Evolutionary conservation across 2,113 vertebrate species (phyloP).

Genomic region (Scolopax mira): DNA sequence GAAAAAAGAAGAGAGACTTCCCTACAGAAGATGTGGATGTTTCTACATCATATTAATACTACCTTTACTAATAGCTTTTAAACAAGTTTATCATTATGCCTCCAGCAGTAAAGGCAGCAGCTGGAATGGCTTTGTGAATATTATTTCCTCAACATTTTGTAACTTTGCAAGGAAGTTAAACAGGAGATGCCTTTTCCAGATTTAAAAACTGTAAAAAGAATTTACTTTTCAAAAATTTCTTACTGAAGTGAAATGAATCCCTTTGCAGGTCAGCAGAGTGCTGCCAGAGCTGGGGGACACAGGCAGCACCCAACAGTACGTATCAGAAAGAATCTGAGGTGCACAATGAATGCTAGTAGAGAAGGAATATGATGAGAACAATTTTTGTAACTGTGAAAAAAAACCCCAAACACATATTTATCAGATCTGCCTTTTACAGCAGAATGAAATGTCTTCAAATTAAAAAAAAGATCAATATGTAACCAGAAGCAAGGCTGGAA

Average conservation of each 20-base stretch:
- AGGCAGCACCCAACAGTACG: background rate
- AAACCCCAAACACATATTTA: background rate
- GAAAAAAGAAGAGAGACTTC: background rate
- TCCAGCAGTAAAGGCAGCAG: background rate
- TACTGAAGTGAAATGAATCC: background rate
- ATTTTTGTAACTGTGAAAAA: background rate
- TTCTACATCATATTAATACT: background rate
- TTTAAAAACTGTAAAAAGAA: background rate
- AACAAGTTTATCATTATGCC: background rate
- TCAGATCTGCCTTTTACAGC: background rate
- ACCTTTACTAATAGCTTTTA: background rate
- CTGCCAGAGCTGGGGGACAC: fast-evolving
- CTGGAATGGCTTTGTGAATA: background rate
- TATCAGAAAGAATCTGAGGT: background rate
- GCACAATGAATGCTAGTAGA: background rate
- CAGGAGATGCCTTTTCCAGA: background rate
- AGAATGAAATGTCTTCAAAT: background rate
- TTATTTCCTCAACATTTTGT: background rate
- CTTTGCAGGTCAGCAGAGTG: background rate
- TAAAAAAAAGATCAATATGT: background rate
- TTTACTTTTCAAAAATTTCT: background rate
- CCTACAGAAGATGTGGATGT: background rate
- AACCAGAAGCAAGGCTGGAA: background rate
- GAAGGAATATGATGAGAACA: background rate
- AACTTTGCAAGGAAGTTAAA: background rate